Conservation (phyloP, 2,113 vertebrate genomes). For the Xiphorhynchus elegans region DNA sequence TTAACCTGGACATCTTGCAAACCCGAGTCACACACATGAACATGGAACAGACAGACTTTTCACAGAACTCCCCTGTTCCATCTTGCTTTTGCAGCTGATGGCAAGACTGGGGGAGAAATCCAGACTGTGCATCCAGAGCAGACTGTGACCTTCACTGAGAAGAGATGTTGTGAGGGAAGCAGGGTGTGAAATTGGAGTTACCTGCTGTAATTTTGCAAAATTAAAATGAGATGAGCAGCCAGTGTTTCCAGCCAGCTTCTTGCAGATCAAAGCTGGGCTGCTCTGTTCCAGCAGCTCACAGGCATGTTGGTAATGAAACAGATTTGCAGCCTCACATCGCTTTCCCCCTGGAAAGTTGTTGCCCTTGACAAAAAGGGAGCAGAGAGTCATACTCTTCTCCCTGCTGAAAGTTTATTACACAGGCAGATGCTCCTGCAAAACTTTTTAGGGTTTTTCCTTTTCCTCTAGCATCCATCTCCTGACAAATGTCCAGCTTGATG, state of each 20-base stretch:
- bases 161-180: background rate
- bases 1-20: background rate
- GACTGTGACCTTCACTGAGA: slow-evolving; percentile 7
- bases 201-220: slow-evolving; percentile 46
- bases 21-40: background rate
- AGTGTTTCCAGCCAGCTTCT: background rate
- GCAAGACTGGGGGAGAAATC: background rate
- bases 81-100: background rate
- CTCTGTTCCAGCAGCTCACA: background rate
- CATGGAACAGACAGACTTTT: background rate
- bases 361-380: background rate
- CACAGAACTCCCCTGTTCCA: background rate
- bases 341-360: background rate
- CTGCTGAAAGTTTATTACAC: background rate
- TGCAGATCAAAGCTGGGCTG: slow-evolving; percentile 14
- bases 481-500: background rate
- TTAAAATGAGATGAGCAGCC: slow-evolving; percentile 15
- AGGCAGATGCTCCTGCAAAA: slow-evolving; percentile 21
- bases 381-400: background rate
- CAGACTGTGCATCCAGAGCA: background rate
- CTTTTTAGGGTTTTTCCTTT: background rate
- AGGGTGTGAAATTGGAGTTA: slow-evolving; percentile 66
- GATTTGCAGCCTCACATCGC: background rate
- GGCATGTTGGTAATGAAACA: background rate
- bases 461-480: background rate